Conservation (phyloP, 2,113 vertebrate species). For the Cepphus grylle region DNA sequence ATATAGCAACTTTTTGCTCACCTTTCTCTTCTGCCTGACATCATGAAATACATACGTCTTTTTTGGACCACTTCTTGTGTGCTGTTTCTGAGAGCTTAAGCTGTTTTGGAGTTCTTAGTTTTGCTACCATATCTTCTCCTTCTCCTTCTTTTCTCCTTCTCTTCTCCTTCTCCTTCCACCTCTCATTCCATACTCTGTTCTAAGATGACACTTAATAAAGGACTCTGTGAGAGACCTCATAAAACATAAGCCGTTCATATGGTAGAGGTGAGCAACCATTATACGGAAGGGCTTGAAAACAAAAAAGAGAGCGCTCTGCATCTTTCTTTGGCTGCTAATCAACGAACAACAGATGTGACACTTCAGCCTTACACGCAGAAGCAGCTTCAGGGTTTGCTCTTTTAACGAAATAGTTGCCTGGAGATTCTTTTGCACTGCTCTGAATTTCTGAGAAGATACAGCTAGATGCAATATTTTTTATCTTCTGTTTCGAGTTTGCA, state of each 20-base stretch:
- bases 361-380: constrained; percentile 33
- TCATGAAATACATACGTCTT: background rate
- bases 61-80: background rate
- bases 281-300: background rate
- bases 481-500: background rate
- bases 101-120: background rate
- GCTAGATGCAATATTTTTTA: background rate
- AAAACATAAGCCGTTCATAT: background rate
- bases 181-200: background rate
- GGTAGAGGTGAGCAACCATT: background rate
- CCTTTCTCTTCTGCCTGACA: background rate
- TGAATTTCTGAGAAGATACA: background rate
- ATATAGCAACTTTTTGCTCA: background rate
- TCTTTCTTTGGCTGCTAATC: constrained; percentile 25
- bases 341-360: constrained; percentile 33
- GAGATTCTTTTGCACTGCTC: background rate
- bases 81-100: background rate
- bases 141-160: background rate
- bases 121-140: background rate
- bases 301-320: background rate
- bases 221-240: background rate
- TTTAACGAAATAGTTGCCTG: background rate
- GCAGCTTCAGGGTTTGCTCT: constrained; percentile 16
- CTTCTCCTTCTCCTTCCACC: background rate
- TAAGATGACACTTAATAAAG: background rate